These are phyloP conservation scores for Trinectes maculatus DNA, from an alignment of 2,113 vertebrate species.

Conservation along the genomic window DNA sequence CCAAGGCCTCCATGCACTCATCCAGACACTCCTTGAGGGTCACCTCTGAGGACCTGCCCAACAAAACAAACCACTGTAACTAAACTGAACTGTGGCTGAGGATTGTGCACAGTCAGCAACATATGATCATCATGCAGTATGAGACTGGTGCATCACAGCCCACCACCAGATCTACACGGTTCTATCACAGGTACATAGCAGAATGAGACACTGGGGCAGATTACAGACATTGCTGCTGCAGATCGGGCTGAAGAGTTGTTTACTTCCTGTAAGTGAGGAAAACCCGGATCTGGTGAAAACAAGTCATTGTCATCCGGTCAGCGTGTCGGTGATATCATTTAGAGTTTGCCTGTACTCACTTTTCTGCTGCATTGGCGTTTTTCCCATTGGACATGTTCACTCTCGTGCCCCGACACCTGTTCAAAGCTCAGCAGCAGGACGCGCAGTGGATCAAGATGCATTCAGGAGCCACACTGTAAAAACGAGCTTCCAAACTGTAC, in stretches of 20 bases:
- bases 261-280: no score
- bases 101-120: no score
- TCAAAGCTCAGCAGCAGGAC: conserved; percentile 16
- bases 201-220: no score
- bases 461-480: not conserved
- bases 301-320: not conserved
- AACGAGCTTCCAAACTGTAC: not conserved
- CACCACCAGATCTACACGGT: no score
- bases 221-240: no score
- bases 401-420: conserved; percentile 61
- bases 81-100: not conserved
- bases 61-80: not conserved
- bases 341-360: conserved; percentile 73
- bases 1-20: conserved; percentile 85
- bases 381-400: conserved; percentile 79
- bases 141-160: no score
- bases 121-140: no score
- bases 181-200: no score
- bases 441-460: conserved; percentile 1
- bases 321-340: no score
- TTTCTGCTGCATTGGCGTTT: conserved; percentile 61
- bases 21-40: conserved; percentile 77
- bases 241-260: no score
- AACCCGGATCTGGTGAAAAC: no score
- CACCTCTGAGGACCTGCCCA: conserved; percentile 67